phyloP scores from a whole-genome alignment of 2,888 invertebrate species.

The Hipparchia semele region DNA sequence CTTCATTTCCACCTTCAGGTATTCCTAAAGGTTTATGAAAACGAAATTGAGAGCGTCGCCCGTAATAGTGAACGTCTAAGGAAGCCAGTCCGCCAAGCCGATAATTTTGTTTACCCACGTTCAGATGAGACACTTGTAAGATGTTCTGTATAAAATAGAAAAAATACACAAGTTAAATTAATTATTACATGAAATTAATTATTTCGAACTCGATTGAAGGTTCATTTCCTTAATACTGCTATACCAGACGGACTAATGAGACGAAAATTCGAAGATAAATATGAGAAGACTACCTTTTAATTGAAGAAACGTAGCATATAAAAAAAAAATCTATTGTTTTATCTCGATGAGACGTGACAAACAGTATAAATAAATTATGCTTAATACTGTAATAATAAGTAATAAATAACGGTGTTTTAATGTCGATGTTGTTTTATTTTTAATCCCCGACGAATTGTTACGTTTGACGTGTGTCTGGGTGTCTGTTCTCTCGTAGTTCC shows the following conservation, averaged over 20 bases:
- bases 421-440: slow-evolving; percentile 9
- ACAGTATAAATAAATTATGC: slow-evolving; percentile 29
- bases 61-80: too few relatives aligned
- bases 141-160: too few relatives aligned
- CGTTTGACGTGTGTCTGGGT: neutral
- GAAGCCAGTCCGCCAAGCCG: too few relatives aligned
- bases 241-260: slow-evolving; percentile 76
- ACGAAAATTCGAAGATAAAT: slow-evolving; percentile 73
- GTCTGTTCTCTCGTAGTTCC: neutral
- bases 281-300: slow-evolving; percentile 3
- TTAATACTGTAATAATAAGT: slow-evolving; percentile 42
- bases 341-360: slow-evolving; percentile 35
- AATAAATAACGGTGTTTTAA: slow-evolving; percentile 1
- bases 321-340: neutral
- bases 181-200: too few relatives aligned
- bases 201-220: too few relatives aligned
- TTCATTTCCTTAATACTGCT: slow-evolving; percentile 57
- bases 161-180: too few relatives aligned
- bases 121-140: too few relatives aligned
- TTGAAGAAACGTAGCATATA: slow-evolving; percentile 2
- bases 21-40: too few relatives aligned
- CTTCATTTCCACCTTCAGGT: too few relatives aligned
- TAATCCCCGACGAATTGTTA: too few relatives aligned
- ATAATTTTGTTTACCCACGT: too few relatives aligned
- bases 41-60: too few relatives aligned